phyloP scores from a whole-genome alignment of 2,888 invertebrate species.

The Eumacrocentrus americanus region DNA sequence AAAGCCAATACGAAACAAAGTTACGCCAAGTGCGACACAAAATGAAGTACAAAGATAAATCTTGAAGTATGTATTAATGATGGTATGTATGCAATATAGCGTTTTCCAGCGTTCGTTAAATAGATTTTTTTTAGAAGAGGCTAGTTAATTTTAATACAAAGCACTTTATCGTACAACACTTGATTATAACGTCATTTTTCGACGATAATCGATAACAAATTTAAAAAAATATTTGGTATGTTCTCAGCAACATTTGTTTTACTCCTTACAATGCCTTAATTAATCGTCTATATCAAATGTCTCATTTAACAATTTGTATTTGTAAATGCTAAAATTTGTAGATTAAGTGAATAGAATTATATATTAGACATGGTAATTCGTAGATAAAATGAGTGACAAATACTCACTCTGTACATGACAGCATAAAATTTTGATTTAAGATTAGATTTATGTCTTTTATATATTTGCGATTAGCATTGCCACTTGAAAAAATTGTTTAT shows the following conservation, averaged over 20 bases:
- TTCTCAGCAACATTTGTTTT: background rate
- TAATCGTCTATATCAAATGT: conserved; percentile 5
- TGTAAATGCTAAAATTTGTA: conserved; percentile 5
- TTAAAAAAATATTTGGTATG: background rate
- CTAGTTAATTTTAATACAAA: conserved; percentile 57
- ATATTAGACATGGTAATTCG: background rate
- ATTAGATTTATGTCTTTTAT: background rate
- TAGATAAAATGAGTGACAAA: background rate
- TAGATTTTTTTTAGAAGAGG: conserved; percentile 57
- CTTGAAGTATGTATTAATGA: conserved; percentile 53
- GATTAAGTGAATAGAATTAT: background rate
- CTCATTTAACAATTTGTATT: background rate
- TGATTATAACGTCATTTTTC: conserved; percentile 16
- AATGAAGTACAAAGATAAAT: conserved; percentile 58
- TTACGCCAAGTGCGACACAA: conserved; percentile 54
- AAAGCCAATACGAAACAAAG: conserved; percentile 47
- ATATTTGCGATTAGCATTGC: background rate
- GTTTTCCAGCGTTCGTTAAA: conserved; percentile 49
- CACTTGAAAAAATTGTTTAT: background rate
- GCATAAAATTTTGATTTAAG: background rate
- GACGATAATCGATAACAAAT: background rate
- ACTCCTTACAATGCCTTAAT: background rate
- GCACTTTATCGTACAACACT: conserved; percentile 57
- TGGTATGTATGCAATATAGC: conserved; percentile 54
- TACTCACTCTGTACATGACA: background rate